A percentile compares a stretch with the other conserved stretches of the same genome.
phyloP scores from a whole-genome alignment of 2,888 invertebrate genomes.

The Hydriomena furcata region DNA sequence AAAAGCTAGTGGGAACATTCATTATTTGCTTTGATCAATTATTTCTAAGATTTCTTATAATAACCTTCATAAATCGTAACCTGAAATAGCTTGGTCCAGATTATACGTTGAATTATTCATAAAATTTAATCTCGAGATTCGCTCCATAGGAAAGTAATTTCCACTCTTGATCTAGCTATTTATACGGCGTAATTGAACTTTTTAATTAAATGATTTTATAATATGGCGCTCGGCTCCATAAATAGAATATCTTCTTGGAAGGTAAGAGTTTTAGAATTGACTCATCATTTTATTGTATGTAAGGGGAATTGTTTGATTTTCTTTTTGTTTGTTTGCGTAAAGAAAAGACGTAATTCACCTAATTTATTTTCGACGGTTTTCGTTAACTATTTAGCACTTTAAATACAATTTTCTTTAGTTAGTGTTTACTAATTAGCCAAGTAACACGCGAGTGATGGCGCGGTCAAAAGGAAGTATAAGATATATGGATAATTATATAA shows the following conservation, averaged over 20 bases:
- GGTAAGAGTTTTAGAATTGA: too few species aligned
- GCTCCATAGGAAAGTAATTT: conserved; percentile 30
- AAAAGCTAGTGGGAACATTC: background rate
- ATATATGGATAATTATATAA: too few species aligned
- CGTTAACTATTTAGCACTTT: too few species aligned
- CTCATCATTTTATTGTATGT: too few species aligned
- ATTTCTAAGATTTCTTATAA: conserved; percentile 1
- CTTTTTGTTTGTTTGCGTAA: too few species aligned
- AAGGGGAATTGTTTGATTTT: too few species aligned
- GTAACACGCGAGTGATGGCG: too few species aligned
- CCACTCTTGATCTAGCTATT: conserved; percentile 30
- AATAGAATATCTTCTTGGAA: background rate
- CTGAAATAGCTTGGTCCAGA: conserved; percentile 25
- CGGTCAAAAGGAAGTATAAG: too few species aligned
- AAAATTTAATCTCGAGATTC: conserved; percentile 28
- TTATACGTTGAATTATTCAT: conserved; percentile 36
- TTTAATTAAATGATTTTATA: conserved; percentile 25
- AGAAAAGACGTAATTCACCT: too few species aligned
- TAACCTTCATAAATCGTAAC: conserved; percentile 20
- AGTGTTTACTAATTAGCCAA: too few species aligned
- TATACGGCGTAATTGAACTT: conserved; percentile 22
- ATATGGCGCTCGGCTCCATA: conserved; percentile 1
- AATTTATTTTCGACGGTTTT: too few species aligned
- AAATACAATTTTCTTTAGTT: too few species aligned
- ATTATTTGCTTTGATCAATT: background rate